Base-by-base conservation (phyloP, 2,797 vertebrate species). In the Pangasius sanitwongsei region DNA sequence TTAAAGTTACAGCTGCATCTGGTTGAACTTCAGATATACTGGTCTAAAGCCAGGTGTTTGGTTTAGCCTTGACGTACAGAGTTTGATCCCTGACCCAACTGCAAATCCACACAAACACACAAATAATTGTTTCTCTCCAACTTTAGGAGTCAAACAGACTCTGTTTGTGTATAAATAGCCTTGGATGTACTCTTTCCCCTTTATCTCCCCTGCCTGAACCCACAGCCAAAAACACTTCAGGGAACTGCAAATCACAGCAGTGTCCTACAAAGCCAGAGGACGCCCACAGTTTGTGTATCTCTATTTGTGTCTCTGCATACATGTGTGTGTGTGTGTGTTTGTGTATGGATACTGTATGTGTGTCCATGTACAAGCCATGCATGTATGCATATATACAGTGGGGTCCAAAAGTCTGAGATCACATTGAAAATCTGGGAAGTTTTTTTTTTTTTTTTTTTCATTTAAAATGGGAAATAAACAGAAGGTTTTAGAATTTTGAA, bases 71-170 rank as follows among this genome's bases (percentile, higher is more conserved):
- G 59, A 65, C 4, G 25, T 65, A 48, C 16, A 77, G 25, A 67
- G 44, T 80, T 82, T 81, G 72, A 83, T 91, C 86, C 78, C 80
- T 82, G 89, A 91, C 90, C 80, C 89, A 87, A 91, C 28, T 65
- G 67, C 50, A 75, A 72, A 74, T 87, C 78, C 85, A 83, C 85
- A 77, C 90, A 93, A 91, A 95, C 94, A 94, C 94, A 94, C 94
- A 95, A 94, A 95, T 95, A 93, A 96, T 86, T 85, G 72, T 91
- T 86, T 83, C 91, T 92, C 87, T 92, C 90, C 63, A 93, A 93
- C 25, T 93, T 95, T 92, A 90, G 88, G 61, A 83, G 37, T 91
- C 89, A 90, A 86, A 91, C 82, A 85, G 78, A 89, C 83, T 87
- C 34, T 84, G 70, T 78, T 78, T 63, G 78, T 57, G 69, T 91